Evolutionary conservation across 2,797 vertebrate species (phyloP), one percentile per base, ranked within the genome.

Genomic region (Morus bassanus): DNA sequence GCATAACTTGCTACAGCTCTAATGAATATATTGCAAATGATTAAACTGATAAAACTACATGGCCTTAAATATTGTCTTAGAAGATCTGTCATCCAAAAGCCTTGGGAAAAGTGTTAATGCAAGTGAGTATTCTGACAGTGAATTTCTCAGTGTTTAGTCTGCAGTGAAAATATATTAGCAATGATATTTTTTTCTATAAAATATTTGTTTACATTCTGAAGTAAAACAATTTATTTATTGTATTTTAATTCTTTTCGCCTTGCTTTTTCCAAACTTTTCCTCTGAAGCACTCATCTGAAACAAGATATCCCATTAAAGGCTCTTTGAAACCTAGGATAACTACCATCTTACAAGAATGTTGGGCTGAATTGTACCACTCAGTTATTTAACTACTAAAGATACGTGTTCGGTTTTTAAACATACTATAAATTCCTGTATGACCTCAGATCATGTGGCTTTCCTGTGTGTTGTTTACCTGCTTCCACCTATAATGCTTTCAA

Each of bases 11-110:
- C 56, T 96, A 76, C 64, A 95, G 88, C 73, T 97, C 96, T 97
- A 98, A 97, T 94, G 87, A 96, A 96, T 91, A 92, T 92, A 96
- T 75, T 97, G 93, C 92, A 97, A 93, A 97, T 97, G 30, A 97
- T 98, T 97, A 97, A 98, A 98, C 96, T 96, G 30, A 97, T 97
- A 97, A 97, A 97, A 88, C 83, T 67, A 75, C 45, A 27, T 82
- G 84, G 75, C 50, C 85, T 96, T 97, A 97, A 97, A 96, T 92
- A 96, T 85, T 97, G 84, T 86, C 81, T 96, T 97, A 95, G 95
- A 96, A 96, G 78, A 98, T 91, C 86, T 95, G 88, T 95, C 75
- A 97, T 87, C 92, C 94, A 95, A 93, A 96, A 96, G 85, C 91
- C 88, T 92, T 90, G 79, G 91, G 75, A 97, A 97, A 97, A 75